Base-by-base conservation (phyloP, 1,140 invertebrate genomes). In the Hirudo medicinalis region DNA sequence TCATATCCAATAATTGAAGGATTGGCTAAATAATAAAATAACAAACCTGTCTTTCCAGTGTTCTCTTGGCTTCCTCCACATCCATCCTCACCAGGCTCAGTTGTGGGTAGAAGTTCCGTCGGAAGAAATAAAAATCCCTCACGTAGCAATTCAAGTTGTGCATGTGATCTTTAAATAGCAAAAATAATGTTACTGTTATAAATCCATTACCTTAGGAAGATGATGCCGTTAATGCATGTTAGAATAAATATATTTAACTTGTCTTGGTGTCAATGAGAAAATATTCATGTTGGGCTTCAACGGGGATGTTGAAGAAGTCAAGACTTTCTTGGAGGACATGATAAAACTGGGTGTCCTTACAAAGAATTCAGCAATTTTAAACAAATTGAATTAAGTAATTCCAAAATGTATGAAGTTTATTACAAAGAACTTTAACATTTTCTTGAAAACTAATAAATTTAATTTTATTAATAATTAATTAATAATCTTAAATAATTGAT, bases 121-220 rank as follows among this genome's bases (percentile, higher is more conserved):
- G 96, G 83, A 99, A 99, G 82, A 98, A 99, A 81, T 99, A 99
- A 80, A 94, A 92, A 79, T 99, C 97, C 67, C 97, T 84, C 0
- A 97, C 94, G 80, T 94, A 97, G 27, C 90, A 89, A 72, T 90
- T 89, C 0, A 92, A 88, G 82, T 95, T 97, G 76, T 94, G 90
- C 75, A 95, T 94, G 86, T 94, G 91, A 84, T 90, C 92, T 63
- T 63, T 15, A 63, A 63, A 19, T n/a, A 49, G 1, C 5, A 49
- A 49, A 2, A 36, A 36, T 36, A 36, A 36, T 36, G 2, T 36
- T 36, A 36, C 32, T 36, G 32, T 6, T 36, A 36, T 3, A 3
- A 36, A 36, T 2, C 32, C 6, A 36, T 36, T 36, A 36, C 6
- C 32, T 3, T 36, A 36, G 32, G 32, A 36, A 36, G 32, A 36